Percentiles rank a stretch among this genome's conserved stretches.
Evolutionary conservation across 1,140 invertebrate species (phyloP).

Genomic region (Drosophila sechellia): DNA sequence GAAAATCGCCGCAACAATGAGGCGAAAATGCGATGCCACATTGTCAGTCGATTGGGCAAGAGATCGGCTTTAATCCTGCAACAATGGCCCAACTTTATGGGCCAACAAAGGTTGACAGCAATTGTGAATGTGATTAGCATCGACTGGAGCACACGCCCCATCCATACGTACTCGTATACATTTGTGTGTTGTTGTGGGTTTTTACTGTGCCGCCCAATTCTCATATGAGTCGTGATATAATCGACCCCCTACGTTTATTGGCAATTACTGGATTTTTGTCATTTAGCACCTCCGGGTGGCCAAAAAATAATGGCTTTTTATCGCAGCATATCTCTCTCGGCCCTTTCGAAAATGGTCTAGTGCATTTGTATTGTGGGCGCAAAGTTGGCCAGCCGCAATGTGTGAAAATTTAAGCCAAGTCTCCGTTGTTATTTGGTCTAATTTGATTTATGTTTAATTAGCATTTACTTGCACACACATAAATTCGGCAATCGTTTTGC

Average conservation of each 20-base stretch:
- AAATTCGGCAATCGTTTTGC: slow-evolving; percentile 13
- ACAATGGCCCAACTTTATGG: slow-evolving; percentile 64
- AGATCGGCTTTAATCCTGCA: slow-evolving; percentile 8
- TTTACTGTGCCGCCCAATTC: slow-evolving; percentile 11
- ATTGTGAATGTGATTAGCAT: slow-evolving; percentile 43
- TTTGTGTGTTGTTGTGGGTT: background rate
- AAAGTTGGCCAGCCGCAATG: slow-evolving; percentile 5
- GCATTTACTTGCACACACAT: slow-evolving; percentile 11
- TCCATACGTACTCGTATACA: too few relatives aligned
- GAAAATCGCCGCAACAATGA: slow-evolving; percentile 7
- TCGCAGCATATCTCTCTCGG: slow-evolving; percentile 4
- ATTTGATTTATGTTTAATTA: slow-evolving; percentile 45
- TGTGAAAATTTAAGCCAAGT: slow-evolving; percentile 9
- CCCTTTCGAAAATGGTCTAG: background rate
- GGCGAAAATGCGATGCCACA: slow-evolving; percentile 14
- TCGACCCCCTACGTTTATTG: slow-evolving; percentile 50
- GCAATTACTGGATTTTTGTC: slow-evolving; percentile 65
- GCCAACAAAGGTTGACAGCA: slow-evolving; percentile 49
- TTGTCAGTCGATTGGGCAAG: slow-evolving; percentile 35
- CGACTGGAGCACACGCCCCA: background rate
- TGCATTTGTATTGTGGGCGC: background rate
- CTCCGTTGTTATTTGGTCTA: background rate
- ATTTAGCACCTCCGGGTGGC: slow-evolving; percentile 29
- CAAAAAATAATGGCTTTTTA: slow-evolving; percentile 38
- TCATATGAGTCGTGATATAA: slow-evolving; percentile 11